Conservation (phyloP, 2,113 vertebrate species). For the Siniperca chuatsi region DNA sequence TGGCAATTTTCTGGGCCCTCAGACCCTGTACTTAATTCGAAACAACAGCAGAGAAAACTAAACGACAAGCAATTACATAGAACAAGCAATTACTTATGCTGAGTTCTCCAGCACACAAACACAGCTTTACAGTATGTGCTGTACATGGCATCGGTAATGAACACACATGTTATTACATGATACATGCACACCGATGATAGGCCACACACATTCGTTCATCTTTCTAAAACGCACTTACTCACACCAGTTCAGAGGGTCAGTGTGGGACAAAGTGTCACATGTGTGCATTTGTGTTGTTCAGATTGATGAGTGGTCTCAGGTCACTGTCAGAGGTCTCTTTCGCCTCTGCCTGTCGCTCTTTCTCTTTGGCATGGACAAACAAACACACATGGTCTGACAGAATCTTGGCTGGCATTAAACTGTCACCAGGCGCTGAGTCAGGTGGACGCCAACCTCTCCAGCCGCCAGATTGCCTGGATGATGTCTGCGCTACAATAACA, state of each 20-base stretch:
- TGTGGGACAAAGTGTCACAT: neutral
- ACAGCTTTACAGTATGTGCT: neutral
- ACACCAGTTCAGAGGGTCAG: neutral
- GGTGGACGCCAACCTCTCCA: constrained; percentile 26
- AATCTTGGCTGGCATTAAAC: constrained; percentile 35
- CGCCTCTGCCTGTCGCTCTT: constrained; percentile 20
- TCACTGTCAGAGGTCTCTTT: constrained; percentile 43
- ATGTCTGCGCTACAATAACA: neutral
- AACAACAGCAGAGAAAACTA: constrained; percentile 13
- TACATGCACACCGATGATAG: neutral
- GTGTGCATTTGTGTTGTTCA: constrained; percentile 10
- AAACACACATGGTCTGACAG: constrained; percentile 10
- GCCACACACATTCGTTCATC: neutral
- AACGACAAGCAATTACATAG: constrained; percentile 34
- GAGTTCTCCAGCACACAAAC: constrained; percentile 3
- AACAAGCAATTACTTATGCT: constrained; percentile 18
- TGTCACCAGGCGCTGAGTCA: constrained; percentile 27
- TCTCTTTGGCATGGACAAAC: constrained; percentile 23
- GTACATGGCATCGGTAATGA: neutral
- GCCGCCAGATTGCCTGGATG: constrained; percentile 5
- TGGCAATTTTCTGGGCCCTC: neutral
- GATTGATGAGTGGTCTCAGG: constrained; percentile 50
- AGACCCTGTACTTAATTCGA: neutral
- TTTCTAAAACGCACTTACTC: constrained; percentile 9
- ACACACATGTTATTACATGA: neutral